Conservation (phyloP, 2,888 invertebrate species). For the Stenichneumon culpator region DNA sequence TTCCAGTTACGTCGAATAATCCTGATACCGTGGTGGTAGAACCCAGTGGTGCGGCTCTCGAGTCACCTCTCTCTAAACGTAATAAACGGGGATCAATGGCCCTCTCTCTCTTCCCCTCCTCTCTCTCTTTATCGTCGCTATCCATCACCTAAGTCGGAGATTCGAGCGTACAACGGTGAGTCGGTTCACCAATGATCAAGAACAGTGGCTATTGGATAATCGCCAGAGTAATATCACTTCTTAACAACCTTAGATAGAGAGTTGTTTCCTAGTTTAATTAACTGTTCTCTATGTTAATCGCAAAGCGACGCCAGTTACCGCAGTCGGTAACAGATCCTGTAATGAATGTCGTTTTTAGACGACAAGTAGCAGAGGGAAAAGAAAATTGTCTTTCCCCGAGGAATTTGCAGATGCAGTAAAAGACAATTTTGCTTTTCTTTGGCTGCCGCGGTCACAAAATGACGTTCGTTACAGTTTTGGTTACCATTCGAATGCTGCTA, state of each 20-base stretch:
- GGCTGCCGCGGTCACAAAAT: too few relatives aligned
- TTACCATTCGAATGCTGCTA: too few relatives aligned
- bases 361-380: too few relatives aligned
- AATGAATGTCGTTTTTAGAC: too few relatives aligned
- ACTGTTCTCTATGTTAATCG: too few relatives aligned
- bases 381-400: too few relatives aligned
- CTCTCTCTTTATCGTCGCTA: not conserved
- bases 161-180: not conserved
- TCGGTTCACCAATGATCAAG: not conserved
- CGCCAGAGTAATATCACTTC: not conserved
- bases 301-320: too few relatives aligned
- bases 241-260: not conserved
- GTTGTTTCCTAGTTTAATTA: too few relatives aligned
- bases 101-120: not conserved
- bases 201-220: not conserved
- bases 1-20: slow-evolving; percentile 21
- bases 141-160: slow-evolving; percentile 1
- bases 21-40: slow-evolving; percentile 8
- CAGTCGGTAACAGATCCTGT: too few relatives aligned
- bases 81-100: slow-evolving; percentile 5
- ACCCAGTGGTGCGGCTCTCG: not conserved
- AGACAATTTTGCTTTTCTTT: too few relatives aligned
- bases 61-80: slow-evolving; percentile 5
- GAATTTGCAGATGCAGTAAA: too few relatives aligned
- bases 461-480: too few relatives aligned